A percentile compares a stretch with the other conserved stretches of the same genome.
Evolutionary conservation across 2,888 invertebrate species (phyloP).

Genomic region (Ganaspis brasiliensis): DNA sequence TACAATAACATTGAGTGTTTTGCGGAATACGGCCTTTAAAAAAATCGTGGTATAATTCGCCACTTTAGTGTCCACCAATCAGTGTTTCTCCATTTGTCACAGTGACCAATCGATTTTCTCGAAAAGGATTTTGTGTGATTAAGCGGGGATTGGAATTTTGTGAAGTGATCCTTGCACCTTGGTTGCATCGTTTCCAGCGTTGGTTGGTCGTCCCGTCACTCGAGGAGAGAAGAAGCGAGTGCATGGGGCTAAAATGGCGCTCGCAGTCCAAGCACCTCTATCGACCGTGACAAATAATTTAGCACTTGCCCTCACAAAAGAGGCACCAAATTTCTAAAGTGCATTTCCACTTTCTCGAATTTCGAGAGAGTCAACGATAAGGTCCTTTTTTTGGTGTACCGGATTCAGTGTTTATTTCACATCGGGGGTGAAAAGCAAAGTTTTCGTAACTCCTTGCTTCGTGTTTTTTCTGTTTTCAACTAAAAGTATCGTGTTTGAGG

Average conservation of each 20-base stretch:
- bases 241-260: conserved; percentile 44
- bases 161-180: background rate
- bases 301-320: conserved; percentile 17
- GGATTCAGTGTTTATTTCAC: too few relatives aligned
- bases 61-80: too few relatives aligned
- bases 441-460: too few relatives aligned
- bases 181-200: conserved; percentile 28
- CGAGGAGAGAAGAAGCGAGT: conserved; percentile 31
- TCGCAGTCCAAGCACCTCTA: conserved; percentile 44
- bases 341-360: background rate
- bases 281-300: conserved; percentile 44
- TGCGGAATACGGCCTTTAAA: too few relatives aligned
- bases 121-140: too few relatives aligned
- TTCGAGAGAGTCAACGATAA: background rate
- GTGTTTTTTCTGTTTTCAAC: too few relatives aligned
- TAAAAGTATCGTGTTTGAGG: background rate
- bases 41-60: too few relatives aligned
- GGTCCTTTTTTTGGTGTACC: background rate
- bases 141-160: background rate
- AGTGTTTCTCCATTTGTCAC: too few relatives aligned
- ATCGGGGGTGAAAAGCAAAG: too few relatives aligned
- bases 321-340: conserved; percentile 18
- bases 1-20: too few relatives aligned
- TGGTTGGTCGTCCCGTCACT: conserved; percentile 34
- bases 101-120: too few relatives aligned